Conservation (phyloP, 2,113 vertebrate genomes). For the Albula goreensis region DNA sequence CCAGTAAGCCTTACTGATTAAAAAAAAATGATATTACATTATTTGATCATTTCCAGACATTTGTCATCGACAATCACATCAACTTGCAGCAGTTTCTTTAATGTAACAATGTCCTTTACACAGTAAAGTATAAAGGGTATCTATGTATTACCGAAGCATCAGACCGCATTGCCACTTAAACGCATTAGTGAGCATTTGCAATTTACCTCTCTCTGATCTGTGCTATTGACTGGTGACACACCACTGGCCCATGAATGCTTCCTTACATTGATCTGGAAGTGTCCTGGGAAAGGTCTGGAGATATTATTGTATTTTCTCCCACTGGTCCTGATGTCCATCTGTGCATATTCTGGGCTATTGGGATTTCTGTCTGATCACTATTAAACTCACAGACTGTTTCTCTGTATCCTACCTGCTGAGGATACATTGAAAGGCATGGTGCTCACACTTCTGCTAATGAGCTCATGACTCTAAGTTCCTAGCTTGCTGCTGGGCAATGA, state of each 20-base stretch:
- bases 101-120: too few relatives aligned
- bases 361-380: neutral
- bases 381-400: neutral
- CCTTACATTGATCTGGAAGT: neutral
- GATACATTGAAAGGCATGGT: neutral
- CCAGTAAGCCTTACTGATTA: neutral
- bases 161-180: neutral
- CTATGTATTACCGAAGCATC: neutral
- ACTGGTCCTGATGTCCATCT: neutral
- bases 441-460: too few relatives aligned
- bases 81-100: neutral
- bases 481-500: too few relatives aligned
- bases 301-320: neutral
- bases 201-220: conserved; percentile 2
- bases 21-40: neutral
- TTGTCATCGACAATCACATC: neutral
- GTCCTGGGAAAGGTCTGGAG: neutral
- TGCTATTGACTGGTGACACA: neutral
- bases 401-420: neutral
- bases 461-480: too few relatives aligned
- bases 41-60: neutral
- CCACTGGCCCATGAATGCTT: neutral
- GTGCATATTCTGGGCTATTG: neutral
- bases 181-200: neutral
- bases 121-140: neutral